Evolutionary conservation across 1,140 invertebrate genomes (phyloP).

Genomic region (Epicauta chinensis): DNA sequence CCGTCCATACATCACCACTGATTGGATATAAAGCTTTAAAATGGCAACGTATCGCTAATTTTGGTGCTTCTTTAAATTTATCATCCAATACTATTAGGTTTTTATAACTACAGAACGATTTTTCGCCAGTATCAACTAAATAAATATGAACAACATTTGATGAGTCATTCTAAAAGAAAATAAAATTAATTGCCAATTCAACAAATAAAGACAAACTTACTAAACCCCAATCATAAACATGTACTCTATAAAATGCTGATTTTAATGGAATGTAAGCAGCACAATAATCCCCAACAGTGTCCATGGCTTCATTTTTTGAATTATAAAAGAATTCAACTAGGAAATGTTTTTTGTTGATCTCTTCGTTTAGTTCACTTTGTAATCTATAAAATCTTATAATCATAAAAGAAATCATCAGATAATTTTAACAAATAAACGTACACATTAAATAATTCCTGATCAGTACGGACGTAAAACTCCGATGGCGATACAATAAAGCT

Average conservation of each 20-base stretch:
- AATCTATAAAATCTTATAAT: conserved; percentile 1
- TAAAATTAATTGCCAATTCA: neutral
- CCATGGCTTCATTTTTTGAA: conserved; percentile 5
- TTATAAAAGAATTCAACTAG: conserved; percentile 1
- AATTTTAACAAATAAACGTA: neutral
- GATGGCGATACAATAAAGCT: conserved; percentile 7
- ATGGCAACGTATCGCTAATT: conserved; percentile 23
- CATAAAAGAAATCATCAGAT: neutral
- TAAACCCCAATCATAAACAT: conserved; percentile 11
- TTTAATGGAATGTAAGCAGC: conserved; percentile 4
- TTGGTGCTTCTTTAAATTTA: conserved; percentile 23
- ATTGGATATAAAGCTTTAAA: conserved; percentile 22
- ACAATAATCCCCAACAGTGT: conserved; percentile 7
- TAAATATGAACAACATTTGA: conserved; percentile 17
- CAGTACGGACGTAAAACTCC: conserved; percentile 11
- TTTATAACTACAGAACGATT: conserved; percentile 13
- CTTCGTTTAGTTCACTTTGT: conserved; percentile 5
- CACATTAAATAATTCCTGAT: conserved; percentile 5
- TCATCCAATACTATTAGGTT: conserved; percentile 19
- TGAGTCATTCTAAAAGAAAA: conserved; percentile 15
- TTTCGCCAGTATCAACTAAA: conserved; percentile 28
- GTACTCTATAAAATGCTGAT: conserved; percentile 3
- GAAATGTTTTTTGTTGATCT: conserved; percentile 5
- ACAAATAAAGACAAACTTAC: neutral
- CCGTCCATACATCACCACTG: neutral